Base-by-base conservation (phyloP, 2,888 invertebrate genomes). In the Atethmia centrago region DNA sequence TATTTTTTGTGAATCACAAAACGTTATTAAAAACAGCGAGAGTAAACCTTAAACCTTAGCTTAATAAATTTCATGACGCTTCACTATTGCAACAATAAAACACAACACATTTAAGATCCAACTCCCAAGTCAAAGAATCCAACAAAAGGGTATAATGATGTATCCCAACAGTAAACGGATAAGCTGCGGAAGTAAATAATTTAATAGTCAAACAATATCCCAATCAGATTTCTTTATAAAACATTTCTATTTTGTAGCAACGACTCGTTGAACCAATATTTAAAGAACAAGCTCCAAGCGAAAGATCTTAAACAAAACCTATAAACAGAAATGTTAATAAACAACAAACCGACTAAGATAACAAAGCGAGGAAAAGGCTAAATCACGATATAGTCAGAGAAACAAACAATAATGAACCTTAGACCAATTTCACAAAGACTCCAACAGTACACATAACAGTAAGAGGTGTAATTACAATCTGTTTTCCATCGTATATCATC, bases 401-500 rank as follows among this genome's bases (percentile, higher is more conserved):
- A 64, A 74, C 77, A 74, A 79, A 63, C 69, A 63, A 84, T 61
- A 74, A 56, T 71, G 51, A 76, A 80, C 77, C 59, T 58, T 80
- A 78, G 71, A 0, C 5, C 59, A 16, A 42, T 47, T 56, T 51
- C 36, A 56, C 77, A 86, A 68, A 63, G 19, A 28, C 36, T 66
- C 19, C 25, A 61, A n/a, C 42, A 63, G 31, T 25, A 59, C 36
- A 62, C 19, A 56, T 53, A 68, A 84, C 83, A 84, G 85, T 84
- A 85, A 77, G 79, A 76, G 72, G 74, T 87, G 88, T 90, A 92
- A 92, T 92, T 91, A 89, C 89, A 92, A 91, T 92, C 90, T 88
- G 89, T 91, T 91, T 91, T 88, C 87, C 84, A 84, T 85, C 86
- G 86, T 91, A 90, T 90, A 91, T 92, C 91, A 89, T 89, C 84